Conservation (phyloP, 2,797 vertebrate genomes). For the Spinus olivaceus region DNA sequence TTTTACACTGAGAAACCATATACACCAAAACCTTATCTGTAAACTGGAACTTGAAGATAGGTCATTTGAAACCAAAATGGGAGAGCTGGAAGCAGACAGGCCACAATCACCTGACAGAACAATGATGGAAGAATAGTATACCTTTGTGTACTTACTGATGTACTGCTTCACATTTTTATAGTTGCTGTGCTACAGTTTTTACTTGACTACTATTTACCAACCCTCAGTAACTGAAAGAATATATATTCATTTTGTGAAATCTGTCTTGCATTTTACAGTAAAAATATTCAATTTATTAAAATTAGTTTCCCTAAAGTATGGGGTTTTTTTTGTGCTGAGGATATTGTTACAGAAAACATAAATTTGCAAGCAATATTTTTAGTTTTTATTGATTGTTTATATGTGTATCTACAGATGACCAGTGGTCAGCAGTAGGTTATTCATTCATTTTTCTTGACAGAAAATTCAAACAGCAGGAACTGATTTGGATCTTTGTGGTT, state of each 20-base stretch:
- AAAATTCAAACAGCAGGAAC: not conserved
- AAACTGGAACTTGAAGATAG: not conserved
- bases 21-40: not conserved
- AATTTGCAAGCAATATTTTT: not conserved
- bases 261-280: not conserved
- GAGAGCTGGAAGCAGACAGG: not conserved
- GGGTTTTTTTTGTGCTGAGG: not conserved
- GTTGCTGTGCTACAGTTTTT: not conserved
- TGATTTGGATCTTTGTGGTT: not conserved
- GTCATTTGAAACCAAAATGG: conserved; percentile 12
- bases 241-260: not conserved
- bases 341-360: not conserved
- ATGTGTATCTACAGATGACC: not conserved
- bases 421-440: not conserved
- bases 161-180: not conserved
- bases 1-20: not conserved
- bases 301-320: not conserved
- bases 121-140: not conserved
- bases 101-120: not conserved
- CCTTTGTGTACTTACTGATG: not conserved
- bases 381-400: not conserved
- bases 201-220: not conserved
- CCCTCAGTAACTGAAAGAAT: not conserved
- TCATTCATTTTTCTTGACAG: not conserved
- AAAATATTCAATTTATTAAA: not conserved